Percentiles rank a stretch among this genome's conserved stretches.
These are phyloP conservation scores for Brienomyrus brachyistius DNA, from an alignment of 2,113 vertebrate species.

Conservation along the genomic window DNA sequence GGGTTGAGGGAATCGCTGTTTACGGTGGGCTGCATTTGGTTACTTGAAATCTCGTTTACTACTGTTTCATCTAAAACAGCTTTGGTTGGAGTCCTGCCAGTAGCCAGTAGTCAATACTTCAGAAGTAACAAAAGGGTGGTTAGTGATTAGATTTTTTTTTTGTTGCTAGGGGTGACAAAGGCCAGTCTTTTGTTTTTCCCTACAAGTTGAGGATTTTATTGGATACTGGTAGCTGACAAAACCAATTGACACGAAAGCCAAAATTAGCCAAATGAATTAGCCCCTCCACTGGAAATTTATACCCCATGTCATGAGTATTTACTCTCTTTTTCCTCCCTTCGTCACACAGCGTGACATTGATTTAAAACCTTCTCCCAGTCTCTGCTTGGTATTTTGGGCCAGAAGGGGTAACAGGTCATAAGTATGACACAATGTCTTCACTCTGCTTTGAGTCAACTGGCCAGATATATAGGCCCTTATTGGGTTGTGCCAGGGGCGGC, in stretches of 20 bases:
- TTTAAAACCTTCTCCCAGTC: neutral
- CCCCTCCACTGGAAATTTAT: neutral
- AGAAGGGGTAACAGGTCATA: neutral
- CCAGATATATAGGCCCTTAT: neutral
- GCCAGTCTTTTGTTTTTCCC: neutral
- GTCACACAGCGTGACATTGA: neutral
- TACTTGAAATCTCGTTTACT: neutral
- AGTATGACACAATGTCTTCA: neutral
- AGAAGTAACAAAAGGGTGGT: neutral
- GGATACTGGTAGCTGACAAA: neutral
- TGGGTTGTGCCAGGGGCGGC: neutral
- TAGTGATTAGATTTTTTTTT: neutral
- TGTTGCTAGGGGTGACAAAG: neutral
- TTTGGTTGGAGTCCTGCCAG: neutral
- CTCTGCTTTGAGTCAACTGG: neutral
- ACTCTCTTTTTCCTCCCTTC: neutral
- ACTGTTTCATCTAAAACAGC: neutral
- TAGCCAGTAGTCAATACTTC: neutral
- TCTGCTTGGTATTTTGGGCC: neutral
- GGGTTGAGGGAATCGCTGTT: neutral
- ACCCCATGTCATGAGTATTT: neutral
- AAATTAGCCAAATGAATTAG: neutral
- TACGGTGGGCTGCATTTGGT: neutral
- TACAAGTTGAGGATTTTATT: neutral
- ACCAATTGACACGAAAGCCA: neutral